Evolutionary conservation across 30 jellyfish, hydroid and myxozoan genomes (phyloP).

Genomic region (Cassiopea andromeda): DNA sequence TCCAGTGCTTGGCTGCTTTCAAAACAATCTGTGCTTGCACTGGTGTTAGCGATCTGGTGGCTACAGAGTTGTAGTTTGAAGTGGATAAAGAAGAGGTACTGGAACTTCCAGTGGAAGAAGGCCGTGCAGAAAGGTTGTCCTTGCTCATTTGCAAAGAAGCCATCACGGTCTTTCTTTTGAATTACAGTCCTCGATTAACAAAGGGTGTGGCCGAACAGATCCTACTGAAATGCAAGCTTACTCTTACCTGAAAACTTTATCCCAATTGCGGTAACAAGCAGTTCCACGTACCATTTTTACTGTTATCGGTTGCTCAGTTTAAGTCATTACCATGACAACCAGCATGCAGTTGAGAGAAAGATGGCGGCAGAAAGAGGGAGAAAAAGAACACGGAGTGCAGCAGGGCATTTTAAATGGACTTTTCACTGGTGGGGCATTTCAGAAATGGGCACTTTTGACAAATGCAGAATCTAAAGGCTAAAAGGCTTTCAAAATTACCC

Average conservation of each 20-base stretch:
- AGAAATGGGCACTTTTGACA: too few relatives aligned
- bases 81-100: background rate
- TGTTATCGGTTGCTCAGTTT: conserved; percentile 14
- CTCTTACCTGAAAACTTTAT: too few relatives aligned
- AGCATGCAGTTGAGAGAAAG: background rate
- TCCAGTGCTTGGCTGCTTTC: conserved; percentile 87
- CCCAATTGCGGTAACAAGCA: too few relatives aligned
- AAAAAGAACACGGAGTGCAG: background rate
- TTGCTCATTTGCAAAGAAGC: background rate
- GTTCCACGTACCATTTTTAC: background rate
- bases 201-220: too few relatives aligned
- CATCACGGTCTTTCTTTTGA: background rate
- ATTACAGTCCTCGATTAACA: background rate
- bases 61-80: background rate
- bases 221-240: too few relatives aligned
- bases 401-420: too few relatives aligned
- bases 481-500: too few relatives aligned
- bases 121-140: background rate
- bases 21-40: conserved; percentile 63
- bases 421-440: too few relatives aligned
- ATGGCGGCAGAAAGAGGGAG: background rate
- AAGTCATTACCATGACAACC: conserved; percentile 5
- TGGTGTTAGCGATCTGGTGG: conserved; percentile 52
- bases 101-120: background rate
- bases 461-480: too few relatives aligned